Conservation (phyloP, 2,113 vertebrate species). For the Nerophis ophidion region DNA sequence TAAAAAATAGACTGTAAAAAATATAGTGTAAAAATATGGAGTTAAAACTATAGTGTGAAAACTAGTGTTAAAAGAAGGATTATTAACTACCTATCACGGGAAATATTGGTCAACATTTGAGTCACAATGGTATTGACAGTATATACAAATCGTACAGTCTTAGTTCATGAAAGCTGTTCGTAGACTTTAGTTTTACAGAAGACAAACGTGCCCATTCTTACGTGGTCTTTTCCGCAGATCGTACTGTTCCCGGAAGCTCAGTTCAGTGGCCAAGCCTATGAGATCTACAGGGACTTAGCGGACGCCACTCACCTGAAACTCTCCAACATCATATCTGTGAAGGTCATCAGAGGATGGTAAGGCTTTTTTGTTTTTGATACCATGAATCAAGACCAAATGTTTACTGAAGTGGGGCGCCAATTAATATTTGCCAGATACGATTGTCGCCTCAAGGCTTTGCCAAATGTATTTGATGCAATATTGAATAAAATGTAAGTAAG, state of each 20-base stretch:
- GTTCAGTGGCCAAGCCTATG: slow-evolving; percentile 69
- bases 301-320: slow-evolving; percentile 81
- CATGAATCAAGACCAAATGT: background rate
- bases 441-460: background rate
- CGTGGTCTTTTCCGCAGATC: slow-evolving; percentile 63
- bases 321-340: slow-evolving; percentile 77
- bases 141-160: no score
- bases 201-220: background rate
- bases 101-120: no score
- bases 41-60: no score
- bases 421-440: slow-evolving; percentile 4
- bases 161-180: no score
- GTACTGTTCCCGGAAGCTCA: slow-evolving; percentile 77
- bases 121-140: no score
- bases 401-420: background rate
- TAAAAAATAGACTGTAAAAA: no score
- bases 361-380: slow-evolving; percentile 30
- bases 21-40: no score
- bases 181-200: background rate
- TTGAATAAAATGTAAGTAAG: background rate
- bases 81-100: no score
- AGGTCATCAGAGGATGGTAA: slow-evolving; percentile 90
- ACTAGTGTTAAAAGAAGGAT: no score
- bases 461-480: background rate
- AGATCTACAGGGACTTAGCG: slow-evolving; percentile 77